Percentiles rank a stretch among this genome's conserved stretches.
Evolutionary conservation across 92 coral and sea anemone species (phyloP).

Genomic region (Phenganax subtilis): DNA sequence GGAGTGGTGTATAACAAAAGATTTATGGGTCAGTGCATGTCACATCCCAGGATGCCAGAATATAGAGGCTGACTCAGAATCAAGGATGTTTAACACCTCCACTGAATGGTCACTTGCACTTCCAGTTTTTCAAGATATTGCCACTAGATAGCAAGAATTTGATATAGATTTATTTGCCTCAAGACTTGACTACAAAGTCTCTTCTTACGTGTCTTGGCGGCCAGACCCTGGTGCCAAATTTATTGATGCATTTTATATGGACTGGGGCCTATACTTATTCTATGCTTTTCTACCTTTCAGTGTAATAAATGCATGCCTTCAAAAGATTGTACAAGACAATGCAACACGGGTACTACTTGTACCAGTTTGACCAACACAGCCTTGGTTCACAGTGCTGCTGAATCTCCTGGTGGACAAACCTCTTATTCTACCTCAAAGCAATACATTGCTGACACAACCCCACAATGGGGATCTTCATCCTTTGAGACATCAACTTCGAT

Average conservation of each 20-base stretch:
- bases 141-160: constrained; percentile 34
- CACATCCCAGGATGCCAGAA: constrained; percentile 45
- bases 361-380: constrained; percentile 45
- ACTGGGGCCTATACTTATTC: constrained; percentile 24
- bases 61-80: constrained; percentile 32
- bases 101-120: not conserved
- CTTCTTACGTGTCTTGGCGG: not conserved
- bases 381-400: constrained; percentile 46
- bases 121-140: constrained; percentile 33
- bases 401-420: constrained; percentile 38
- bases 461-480: constrained; percentile 52
- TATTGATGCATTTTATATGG: constrained; percentile 37
- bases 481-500: constrained; percentile 34
- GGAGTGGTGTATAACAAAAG: constrained; percentile 10
- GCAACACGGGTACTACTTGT: constrained; percentile 47
- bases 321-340: constrained; percentile 46
- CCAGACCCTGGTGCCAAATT: constrained; percentile 43
- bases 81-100: not conserved
- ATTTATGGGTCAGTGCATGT: constrained; percentile 48
- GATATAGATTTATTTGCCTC: constrained; percentile 44
- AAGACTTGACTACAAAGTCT: constrained; percentile 34
- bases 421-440: constrained; percentile 39
- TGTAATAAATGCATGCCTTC: constrained; percentile 40
- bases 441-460: constrained; percentile 30
- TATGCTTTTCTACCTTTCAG: constrained; percentile 50